phyloP scores from a whole-genome alignment of 2,888 invertebrate species.

The Parascotia fuliginaria region DNA sequence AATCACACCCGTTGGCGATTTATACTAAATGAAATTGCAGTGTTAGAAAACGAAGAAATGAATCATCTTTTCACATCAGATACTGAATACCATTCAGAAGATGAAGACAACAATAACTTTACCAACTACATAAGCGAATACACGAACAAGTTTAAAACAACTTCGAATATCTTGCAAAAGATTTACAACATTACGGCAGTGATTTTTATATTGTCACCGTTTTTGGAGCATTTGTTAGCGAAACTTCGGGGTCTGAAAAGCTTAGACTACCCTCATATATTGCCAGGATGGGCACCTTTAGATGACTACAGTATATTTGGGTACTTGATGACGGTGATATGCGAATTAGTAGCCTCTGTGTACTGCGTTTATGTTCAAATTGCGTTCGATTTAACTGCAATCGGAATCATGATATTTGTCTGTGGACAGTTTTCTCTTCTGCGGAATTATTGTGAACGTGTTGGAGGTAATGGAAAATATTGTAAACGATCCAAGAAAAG shows the following conservation, averaged over 20 bases:
- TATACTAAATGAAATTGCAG: conserved; percentile 48
- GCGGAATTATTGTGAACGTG: conserved; percentile 53
- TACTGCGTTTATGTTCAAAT: conserved; percentile 65
- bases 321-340: conserved; percentile 51
- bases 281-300: conserved; percentile 65
- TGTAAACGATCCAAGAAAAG: conserved; percentile 44
- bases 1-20: conserved; percentile 52
- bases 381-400: conserved; percentile 62
- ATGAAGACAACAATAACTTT: conserved; percentile 34
- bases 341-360: conserved; percentile 57
- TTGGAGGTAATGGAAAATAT: conserved; percentile 57
- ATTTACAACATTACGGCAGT: conserved; percentile 59
- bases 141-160: conserved; percentile 49
- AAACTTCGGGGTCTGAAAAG: conserved; percentile 30
- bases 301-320: conserved; percentile 47
- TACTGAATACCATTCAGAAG: conserved; percentile 46
- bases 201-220: conserved; percentile 63
- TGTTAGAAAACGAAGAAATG: conserved; percentile 54
- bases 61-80: conserved; percentile 25
- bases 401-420: conserved; percentile 70
- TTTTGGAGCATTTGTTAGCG: conserved; percentile 55
- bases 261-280: conserved; percentile 58
- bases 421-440: conserved; percentile 66
- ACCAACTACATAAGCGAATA: conserved; percentile 47
- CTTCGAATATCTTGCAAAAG: conserved; percentile 47